Conservation (phyloP, 2,797 vertebrate species). For the Leucoraja ocellata region DNA sequence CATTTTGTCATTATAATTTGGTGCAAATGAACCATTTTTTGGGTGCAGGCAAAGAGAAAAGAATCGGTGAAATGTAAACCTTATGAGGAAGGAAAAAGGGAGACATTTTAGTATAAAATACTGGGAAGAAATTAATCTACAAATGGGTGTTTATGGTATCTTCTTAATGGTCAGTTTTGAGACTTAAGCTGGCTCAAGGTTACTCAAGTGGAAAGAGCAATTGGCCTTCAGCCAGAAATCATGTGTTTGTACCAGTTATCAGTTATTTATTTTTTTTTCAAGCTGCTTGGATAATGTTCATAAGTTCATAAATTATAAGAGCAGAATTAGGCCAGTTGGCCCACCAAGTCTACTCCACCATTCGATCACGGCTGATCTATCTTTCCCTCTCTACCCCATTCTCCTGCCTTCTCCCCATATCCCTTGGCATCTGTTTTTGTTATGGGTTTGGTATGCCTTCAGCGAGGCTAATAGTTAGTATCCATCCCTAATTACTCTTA, state of each 20-base stretch:
- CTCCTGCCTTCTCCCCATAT: too few relatives aligned
- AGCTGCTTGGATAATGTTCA: background rate
- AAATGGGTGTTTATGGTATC: background rate
- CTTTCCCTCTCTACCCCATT: too few relatives aligned
- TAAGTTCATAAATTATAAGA: too few relatives aligned
- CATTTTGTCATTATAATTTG: constrained; percentile 30
- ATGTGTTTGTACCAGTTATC: background rate
- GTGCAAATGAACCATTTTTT: constrained; percentile 24
- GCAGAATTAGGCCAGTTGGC: too few relatives aligned
- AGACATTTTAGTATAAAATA: background rate
- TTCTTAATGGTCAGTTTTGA: background rate
- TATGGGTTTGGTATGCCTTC: too few relatives aligned
- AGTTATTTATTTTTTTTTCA: background rate
- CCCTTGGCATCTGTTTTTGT: too few relatives aligned
- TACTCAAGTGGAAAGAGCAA: background rate
- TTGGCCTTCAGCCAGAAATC: background rate
- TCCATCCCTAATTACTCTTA: too few relatives aligned
- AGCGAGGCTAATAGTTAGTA: too few relatives aligned
- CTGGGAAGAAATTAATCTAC: background rate
- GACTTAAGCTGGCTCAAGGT: background rate
- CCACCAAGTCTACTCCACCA: too few relatives aligned
- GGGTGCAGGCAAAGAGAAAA: background rate
- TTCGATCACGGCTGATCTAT: too few relatives aligned
- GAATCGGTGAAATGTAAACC: background rate
- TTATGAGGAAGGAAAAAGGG: background rate